Conservation (phyloP, 2,797 vertebrate species). For the Tokudaia tokunoshimensis region DNA sequence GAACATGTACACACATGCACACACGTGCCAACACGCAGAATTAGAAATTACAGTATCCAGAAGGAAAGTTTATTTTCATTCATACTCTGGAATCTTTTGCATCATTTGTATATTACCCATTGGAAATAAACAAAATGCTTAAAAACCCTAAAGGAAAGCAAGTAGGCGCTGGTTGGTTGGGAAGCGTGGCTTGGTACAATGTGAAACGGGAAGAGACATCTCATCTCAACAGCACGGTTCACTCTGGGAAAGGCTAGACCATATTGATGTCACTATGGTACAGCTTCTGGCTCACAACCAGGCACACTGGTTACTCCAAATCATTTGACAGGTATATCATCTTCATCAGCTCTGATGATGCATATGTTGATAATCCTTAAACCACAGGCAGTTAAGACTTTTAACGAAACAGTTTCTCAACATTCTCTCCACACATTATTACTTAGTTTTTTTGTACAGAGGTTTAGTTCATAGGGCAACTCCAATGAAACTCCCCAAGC, state of each 20-base stretch:
- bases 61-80: constrained; percentile 18
- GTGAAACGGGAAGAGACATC: background rate
- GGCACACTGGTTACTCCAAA: background rate
- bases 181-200: background rate
- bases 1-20: background rate
- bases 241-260: background rate
- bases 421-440: background rate
- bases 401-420: background rate
- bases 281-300: background rate
- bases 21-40: background rate
- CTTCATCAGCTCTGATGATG: background rate
- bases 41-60: background rate
- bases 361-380: background rate
- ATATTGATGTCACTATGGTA: background rate
- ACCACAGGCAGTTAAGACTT: background rate
- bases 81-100: background rate
- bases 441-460: constrained; percentile 12
- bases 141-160: constrained; percentile 35
- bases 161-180: background rate
- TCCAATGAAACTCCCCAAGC: background rate
- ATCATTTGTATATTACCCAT: background rate
- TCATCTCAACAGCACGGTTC: background rate
- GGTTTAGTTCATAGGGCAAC: background rate
- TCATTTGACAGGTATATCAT: background rate
- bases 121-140: constrained; percentile 52